A percentile compares a stretch with the other conserved stretches of the same genome.
These are phyloP conservation scores for Acrocephalus kingi DNA, from an alignment of 2,113 vertebrate species.

Conservation along the genomic window DNA sequence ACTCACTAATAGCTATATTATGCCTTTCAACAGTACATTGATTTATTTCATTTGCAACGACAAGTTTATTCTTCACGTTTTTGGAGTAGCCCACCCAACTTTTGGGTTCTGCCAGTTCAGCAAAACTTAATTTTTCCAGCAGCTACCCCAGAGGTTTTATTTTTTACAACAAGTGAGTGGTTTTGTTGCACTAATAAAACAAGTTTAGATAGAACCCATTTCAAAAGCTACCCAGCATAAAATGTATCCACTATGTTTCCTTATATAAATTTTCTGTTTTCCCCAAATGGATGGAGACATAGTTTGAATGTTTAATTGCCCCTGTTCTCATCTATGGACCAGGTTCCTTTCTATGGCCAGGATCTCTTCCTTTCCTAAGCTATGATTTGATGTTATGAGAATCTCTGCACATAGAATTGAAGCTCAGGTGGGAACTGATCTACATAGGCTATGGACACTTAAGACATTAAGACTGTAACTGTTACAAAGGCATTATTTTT, in stretches of 20 bases:
- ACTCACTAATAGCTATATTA: slow-evolving; percentile 30
- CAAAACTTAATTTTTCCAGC: background rate
- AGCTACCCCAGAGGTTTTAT: background rate
- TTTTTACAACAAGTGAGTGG: background rate
- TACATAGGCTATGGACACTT: background rate
- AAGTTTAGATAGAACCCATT: background rate
- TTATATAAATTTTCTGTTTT: background rate
- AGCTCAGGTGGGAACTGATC: background rate
- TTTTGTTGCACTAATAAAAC: background rate
- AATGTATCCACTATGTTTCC: background rate
- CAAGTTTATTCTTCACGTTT: background rate
- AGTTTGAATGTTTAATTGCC: background rate
- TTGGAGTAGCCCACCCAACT: background rate
- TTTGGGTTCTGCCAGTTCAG: background rate
- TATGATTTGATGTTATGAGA: background rate
- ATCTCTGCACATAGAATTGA: background rate
- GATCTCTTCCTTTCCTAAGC: background rate
- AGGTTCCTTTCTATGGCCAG: background rate
- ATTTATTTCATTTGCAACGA: background rate
- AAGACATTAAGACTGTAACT: background rate
- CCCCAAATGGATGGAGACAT: background rate
- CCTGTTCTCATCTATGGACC: background rate
- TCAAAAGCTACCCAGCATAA: background rate
- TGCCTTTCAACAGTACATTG: background rate
- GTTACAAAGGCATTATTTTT: background rate